phyloP scores from a whole-genome alignment of 2,797 vertebrate species.

The Melanotaenia nigrans region DNA sequence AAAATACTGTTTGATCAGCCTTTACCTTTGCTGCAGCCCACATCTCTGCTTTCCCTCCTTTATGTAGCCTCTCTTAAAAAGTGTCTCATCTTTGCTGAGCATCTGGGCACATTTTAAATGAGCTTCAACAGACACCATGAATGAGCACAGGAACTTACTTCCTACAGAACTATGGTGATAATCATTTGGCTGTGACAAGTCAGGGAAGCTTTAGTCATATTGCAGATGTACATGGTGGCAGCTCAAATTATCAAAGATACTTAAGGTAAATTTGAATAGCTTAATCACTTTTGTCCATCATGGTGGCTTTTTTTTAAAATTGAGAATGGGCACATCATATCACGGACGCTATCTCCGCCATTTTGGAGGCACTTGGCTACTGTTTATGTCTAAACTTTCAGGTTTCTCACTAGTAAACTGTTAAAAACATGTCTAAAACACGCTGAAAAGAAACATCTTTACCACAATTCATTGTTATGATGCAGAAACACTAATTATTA shows the following conservation, averaged over 20 bases:
- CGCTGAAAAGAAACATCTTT: too few relatives aligned
- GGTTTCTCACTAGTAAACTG: too few relatives aligned
- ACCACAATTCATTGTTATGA: too few relatives aligned
- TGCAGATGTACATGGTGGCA: too few relatives aligned
- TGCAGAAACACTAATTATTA: too few relatives aligned
- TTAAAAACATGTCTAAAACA: too few relatives aligned
- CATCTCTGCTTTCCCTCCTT: constrained; percentile 17
- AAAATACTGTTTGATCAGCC: constrained; percentile 29
- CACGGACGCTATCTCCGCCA: too few relatives aligned
- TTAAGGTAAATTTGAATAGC: not conserved
- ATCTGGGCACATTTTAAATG: constrained; percentile 32
- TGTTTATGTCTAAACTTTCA: too few relatives aligned
- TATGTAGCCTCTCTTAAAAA: constrained; percentile 6
- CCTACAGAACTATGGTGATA: not conserved
- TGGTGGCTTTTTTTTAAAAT: too few relatives aligned
- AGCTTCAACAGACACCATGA: constrained; percentile 3
- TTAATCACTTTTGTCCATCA: too few relatives aligned
- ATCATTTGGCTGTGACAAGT: constrained; percentile 21
- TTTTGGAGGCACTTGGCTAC: too few relatives aligned
- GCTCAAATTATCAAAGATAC: not conserved
- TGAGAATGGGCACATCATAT: too few relatives aligned
- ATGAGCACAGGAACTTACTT: constrained; percentile 9
- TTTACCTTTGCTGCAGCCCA: constrained; percentile 26
- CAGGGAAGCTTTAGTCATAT: constrained; percentile 2
- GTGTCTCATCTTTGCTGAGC: constrained; percentile 8